Base-by-base conservation (phyloP, 2,113 vertebrate genomes). In the Esox niger region DNA sequence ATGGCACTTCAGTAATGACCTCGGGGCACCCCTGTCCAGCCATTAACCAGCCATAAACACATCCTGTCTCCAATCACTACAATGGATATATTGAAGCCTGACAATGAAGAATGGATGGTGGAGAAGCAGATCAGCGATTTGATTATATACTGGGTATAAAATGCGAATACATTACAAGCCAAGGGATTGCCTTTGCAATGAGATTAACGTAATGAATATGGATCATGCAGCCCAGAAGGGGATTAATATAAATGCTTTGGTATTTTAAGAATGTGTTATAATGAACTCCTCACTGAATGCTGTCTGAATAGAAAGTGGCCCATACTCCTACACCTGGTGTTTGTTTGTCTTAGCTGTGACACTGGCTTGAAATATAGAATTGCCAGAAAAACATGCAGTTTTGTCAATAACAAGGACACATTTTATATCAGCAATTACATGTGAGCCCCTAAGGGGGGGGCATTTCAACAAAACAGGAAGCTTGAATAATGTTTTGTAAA, bases 151-250 rank as follows among this genome's bases (percentile, higher is more conserved):
- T n/a, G n/a, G n/a, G 35, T 76, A 74, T 74, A 65, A 74, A 79
- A 59, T 61, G 69, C 59, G 69, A 62, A 66, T 67, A 64, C 61
- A 66, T 79, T 76, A 69, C 54, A 64, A 63, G 71, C 60, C 47
- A 38, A 77, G 61, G 59, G 64, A 84, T 76, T 68, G 55, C 65
- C 23, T 74, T 59, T 64, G 27, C 72, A 77, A 82, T 72, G 47
- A 71, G 74, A 78, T 79, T 74, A 67, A 76, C 66, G 62, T 75
- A 64, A 82, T 78, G 72, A 84, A 79, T 80, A 73, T 73, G 60
- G 69, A 82, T 71, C 73, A 68, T 61, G 33, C 25, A 59, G 32
- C 66, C 70, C 47, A 47, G 56, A 72, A 73, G 47, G 43, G 69
- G 43, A 73, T 78, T 74, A 70, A 69, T 79, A 72, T 75, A 74